Evolutionary conservation across 1,140 invertebrate species (phyloP).

Genomic region (Zaprionus inermis): DNA sequence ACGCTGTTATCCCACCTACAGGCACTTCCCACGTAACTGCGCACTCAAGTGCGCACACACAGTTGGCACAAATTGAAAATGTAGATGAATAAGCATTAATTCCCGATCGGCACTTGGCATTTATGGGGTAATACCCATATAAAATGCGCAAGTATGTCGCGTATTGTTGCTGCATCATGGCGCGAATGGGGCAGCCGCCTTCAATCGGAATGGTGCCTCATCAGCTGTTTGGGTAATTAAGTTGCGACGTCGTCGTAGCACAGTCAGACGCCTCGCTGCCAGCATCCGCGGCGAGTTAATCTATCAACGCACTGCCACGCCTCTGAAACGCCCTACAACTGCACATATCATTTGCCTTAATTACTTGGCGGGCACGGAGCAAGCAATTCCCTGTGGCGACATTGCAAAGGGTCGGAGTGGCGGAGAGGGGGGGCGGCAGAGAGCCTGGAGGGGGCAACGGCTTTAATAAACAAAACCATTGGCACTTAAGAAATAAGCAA

Average conservation of each 20-base stretch:
- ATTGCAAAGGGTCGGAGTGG: constrained; percentile 30
- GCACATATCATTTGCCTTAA: constrained; percentile 66
- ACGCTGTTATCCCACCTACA: background rate
- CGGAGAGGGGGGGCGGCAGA: background rate
- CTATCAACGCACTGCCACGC: constrained; percentile 58
- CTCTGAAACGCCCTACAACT: background rate
- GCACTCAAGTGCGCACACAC: background rate
- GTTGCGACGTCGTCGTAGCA: constrained; percentile 41
- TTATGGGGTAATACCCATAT: background rate
- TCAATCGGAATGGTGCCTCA: background rate
- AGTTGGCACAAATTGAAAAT: constrained; percentile 3
- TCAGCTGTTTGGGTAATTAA: constrained; percentile 50
- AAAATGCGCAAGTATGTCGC: background rate
- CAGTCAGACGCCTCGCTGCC: constrained; percentile 42
- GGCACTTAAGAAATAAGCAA: constrained; percentile 82
- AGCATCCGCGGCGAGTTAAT: constrained; percentile 68
- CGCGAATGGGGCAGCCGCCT: constrained; percentile 7
- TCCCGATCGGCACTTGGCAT: background rate
- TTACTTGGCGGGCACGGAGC: constrained; percentile 53
- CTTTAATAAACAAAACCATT: constrained; percentile 81
- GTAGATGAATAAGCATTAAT: constrained; percentile 2
- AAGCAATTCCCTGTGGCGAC: constrained; percentile 70
- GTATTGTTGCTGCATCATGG: background rate
- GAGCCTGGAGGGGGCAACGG: constrained; percentile 21
- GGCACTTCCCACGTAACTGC: background rate